These are phyloP conservation scores for Drosophila siamana DNA, from an alignment of 2,888 invertebrate genomes.

Conservation along the genomic window DNA sequence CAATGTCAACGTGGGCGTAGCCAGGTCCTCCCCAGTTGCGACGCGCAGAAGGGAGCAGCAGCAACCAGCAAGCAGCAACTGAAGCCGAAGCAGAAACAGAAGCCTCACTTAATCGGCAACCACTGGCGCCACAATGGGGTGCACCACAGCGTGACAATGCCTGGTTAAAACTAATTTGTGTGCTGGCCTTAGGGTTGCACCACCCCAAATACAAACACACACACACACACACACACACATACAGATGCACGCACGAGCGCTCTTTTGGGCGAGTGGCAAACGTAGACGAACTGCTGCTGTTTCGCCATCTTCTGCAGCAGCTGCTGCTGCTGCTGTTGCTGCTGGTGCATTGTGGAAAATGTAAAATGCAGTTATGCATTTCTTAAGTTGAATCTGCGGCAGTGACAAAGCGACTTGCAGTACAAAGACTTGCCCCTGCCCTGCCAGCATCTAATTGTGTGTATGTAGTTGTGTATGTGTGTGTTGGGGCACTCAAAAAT, in stretches of 20 bases:
- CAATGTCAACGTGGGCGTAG: constrained; percentile 53
- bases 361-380: constrained; percentile 76
- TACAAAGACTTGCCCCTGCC: constrained; percentile 36
- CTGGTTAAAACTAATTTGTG: constrained; percentile 78
- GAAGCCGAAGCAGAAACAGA: neutral
- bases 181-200: constrained; percentile 51
- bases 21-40: too few relatives aligned
- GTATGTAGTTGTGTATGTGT: constrained; percentile 5
- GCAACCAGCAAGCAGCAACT: too few relatives aligned
- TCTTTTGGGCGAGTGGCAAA: constrained; percentile 40
- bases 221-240: constrained; percentile 15
- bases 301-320: neutral
- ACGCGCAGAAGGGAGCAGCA: too few relatives aligned
- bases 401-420: constrained; percentile 64
- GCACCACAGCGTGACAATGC: constrained; percentile 76
- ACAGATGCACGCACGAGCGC: constrained; percentile 43
- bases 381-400: constrained; percentile 75
- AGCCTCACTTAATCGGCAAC: constrained; percentile 70
- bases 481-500: constrained; percentile 56
- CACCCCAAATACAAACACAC: constrained; percentile 17
- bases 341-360: constrained; percentile 60
- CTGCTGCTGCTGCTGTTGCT: constrained; percentile 22
- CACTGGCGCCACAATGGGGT: constrained; percentile 59
- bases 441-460: constrained; percentile 9
- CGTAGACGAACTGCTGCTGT: constrained; percentile 21